Evolutionary conservation across 2,888 invertebrate species (phyloP).

Genomic region (Hemistola chrysoprasaria): DNA sequence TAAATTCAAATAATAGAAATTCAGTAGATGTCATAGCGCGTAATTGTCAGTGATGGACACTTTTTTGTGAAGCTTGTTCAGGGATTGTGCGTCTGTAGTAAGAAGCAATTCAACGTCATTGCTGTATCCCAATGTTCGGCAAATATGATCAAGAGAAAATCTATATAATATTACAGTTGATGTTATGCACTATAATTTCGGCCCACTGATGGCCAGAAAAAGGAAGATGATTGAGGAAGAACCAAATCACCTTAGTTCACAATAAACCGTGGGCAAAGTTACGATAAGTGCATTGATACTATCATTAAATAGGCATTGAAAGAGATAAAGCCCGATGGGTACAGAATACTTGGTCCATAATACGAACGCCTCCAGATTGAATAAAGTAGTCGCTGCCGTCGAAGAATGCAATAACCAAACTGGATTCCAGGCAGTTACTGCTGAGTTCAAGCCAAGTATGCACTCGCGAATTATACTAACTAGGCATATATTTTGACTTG

Average conservation of each 20-base stretch:
- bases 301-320: slow-evolving; percentile 18
- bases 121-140: too few species aligned
- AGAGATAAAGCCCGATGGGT: slow-evolving; percentile 16
- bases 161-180: too few species aligned
- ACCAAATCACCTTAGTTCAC: slow-evolving; percentile 2
- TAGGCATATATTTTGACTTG: background rate
- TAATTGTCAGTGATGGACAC: too few species aligned
- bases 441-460: slow-evolving; percentile 16
- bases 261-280: slow-evolving; percentile 14
- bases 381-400: slow-evolving; percentile 24
- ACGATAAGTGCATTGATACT: slow-evolving; percentile 11
- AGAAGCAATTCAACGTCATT: too few species aligned
- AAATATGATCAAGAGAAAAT: too few species aligned
- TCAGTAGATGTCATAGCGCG: too few species aligned
- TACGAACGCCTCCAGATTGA: slow-evolving; percentile 23
- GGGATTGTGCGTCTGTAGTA: too few species aligned
- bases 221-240: slow-evolving; percentile 3
- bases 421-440: slow-evolving; percentile 34
- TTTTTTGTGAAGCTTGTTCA: too few species aligned
- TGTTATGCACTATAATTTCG: too few species aligned
- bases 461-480: slow-evolving; percentile 9
- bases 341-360: slow-evolving; percentile 11
- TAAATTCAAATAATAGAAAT: too few species aligned
- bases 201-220: background rate
- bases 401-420: slow-evolving; percentile 40